phyloP scores from a whole-genome alignment of 1,140 invertebrate genomes.

The Acromyrmex heyeri region DNA sequence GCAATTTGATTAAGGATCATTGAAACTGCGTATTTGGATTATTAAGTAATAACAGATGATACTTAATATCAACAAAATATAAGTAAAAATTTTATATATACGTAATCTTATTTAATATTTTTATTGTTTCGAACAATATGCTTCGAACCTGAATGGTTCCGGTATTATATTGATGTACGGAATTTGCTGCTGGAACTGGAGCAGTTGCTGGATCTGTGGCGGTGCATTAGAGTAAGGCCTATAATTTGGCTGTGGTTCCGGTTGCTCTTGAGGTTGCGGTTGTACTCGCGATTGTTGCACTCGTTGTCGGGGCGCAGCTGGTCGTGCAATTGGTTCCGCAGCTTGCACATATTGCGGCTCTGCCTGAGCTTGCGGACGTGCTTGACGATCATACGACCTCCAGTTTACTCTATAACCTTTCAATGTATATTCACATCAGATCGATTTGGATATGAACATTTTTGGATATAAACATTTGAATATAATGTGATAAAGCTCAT shows the following conservation, averaged over 20 bases:
- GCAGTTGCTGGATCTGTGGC: slow-evolving; percentile 81
- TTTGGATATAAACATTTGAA: neutral
- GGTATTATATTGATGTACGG: slow-evolving; percentile 84
- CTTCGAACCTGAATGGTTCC: slow-evolving; percentile 82
- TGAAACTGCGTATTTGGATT: neutral
- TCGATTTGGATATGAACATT: neutral
- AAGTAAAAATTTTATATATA: neutral
- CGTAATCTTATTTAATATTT: neutral
- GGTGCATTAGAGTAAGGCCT: slow-evolving; percentile 80
- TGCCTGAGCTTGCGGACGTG: slow-evolving; percentile 61
- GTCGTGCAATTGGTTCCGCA: slow-evolving; percentile 59
- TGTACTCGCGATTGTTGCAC: slow-evolving; percentile 75
- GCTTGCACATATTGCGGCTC: slow-evolving; percentile 65
- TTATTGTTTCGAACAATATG: slow-evolving; percentile 66
- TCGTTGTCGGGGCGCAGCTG: slow-evolving; percentile 77
- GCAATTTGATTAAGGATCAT: neutral
- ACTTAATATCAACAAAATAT: neutral
- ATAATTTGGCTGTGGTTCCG: slow-evolving; percentile 73
- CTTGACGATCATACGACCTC: slow-evolving; percentile 80
- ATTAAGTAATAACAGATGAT: neutral
- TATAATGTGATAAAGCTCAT: neutral
- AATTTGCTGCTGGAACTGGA: slow-evolving; percentile 84
- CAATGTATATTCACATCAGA: slow-evolving; percentile 5
- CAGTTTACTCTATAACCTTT: slow-evolving; percentile 83
- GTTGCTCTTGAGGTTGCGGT: slow-evolving; percentile 82